Evolutionary conservation across 2,888 invertebrate genomes (phyloP), one percentile per base, ranked within the genome.

Genomic region (Trypoxylon attenuatum): DNA sequence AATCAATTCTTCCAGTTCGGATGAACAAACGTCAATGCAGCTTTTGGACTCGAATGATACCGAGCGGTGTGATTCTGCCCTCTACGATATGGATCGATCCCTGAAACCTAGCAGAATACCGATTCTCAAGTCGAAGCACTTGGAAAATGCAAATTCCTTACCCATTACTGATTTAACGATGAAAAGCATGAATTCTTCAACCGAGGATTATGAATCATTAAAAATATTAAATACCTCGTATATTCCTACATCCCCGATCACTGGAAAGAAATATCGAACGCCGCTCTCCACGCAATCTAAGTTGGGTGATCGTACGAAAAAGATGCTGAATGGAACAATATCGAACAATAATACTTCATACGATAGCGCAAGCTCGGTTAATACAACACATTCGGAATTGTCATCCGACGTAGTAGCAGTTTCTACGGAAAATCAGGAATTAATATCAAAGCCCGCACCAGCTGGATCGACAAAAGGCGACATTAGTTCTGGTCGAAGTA

Each of bases 251-350:
- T 85, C 85, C 2, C 85, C 85, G 10, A 65, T 85, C 2, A 84
- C 84, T 5, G 84, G 84, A 2, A 84, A 84, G 59, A 85, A 84
- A 52, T 84, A 84, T 65, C 79, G 84, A n/a, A 82, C 81, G 51
- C 84, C 84, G 21, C 57, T 84, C 64, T 80, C 78, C 15, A 71
- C 71, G 50, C 79, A 81, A 59, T 16, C 78, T 2, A 77, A 78
- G 45, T 64, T 76, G 22, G 63, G 70, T 10, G 82, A 83, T 60
- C 77, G 77, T 22, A 47, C 70, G 8, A 81, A 71, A 27, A 80
- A 71, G 52, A 47, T 66, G 10, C 43, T 65, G 21, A 84, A 83
- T 52, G 81, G 80, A n/a, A 73, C 53, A 43, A 46, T 60, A 5
- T 59, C 69, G 5, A 73, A 74, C 42, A 75, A 78, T n/a, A 79